These are phyloP conservation scores for Adrianichthys oophorus DNA, from an alignment of 2,797 vertebrate species.

Conservation along the genomic window DNA sequence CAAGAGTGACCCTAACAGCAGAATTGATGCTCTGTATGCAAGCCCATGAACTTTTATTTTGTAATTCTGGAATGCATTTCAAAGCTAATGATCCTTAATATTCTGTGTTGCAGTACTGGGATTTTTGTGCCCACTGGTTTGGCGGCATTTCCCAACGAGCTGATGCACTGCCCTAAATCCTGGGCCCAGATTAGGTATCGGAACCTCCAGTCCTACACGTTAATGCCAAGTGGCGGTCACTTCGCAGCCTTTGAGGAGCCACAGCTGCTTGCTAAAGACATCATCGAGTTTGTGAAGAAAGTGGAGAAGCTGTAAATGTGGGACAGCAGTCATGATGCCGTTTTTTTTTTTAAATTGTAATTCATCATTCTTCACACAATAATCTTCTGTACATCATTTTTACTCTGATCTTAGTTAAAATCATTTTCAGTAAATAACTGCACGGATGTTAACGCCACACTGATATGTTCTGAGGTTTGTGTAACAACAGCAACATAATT, in stretches of 20 bases:
- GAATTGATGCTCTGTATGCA: not conserved
- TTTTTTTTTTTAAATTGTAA: conserved; percentile 17
- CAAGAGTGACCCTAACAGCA: not conserved
- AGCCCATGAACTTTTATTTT: too few relatives aligned
- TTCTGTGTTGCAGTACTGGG: conserved; percentile 57
- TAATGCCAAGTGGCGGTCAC: conserved; percentile 85
- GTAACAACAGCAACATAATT: conserved; percentile 16
- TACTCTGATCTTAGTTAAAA: not conserved
- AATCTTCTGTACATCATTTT: not conserved
- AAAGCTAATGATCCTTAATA: not conserved
- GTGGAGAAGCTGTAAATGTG: conserved; percentile 72
- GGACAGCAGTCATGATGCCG: not conserved
- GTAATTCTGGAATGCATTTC: too few relatives aligned
- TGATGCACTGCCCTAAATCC: conserved; percentile 72
- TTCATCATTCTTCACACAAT: conserved; percentile 3
- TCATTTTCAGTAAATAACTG: conserved; percentile 16
- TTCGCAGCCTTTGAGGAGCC: conserved; percentile 90
- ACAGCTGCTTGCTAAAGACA: conserved; percentile 79
- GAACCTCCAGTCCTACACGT: conserved; percentile 80
- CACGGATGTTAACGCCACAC: conserved; percentile 25
- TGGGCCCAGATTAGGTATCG: conserved; percentile 73
- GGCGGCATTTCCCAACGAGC: conserved; percentile 83
- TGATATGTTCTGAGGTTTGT: conserved; percentile 1
- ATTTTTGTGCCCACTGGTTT: conserved; percentile 83
- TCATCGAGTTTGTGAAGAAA: conserved; percentile 81